phyloP scores from a whole-genome alignment of 2,797 vertebrate species.

The Pseudomugil tenellus region DNA sequence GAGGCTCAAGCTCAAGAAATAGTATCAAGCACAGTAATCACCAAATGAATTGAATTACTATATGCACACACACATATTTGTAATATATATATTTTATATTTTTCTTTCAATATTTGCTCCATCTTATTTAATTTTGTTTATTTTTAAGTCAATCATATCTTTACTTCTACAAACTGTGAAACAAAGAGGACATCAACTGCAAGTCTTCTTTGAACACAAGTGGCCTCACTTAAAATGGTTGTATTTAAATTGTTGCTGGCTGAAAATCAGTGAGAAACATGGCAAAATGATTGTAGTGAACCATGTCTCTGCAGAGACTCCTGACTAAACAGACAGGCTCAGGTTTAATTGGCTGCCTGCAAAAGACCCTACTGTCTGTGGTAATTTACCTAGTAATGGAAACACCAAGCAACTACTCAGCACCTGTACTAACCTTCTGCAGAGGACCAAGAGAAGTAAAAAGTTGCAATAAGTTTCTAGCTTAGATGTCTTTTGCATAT shows the following conservation, averaged over 20 bases:
- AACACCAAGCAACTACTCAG: background rate
- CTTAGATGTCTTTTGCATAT: too few relatives aligned
- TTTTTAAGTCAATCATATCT: background rate
- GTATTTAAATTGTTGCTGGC: too few relatives aligned
- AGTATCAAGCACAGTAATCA: constrained; percentile 9
- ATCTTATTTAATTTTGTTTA: too few relatives aligned
- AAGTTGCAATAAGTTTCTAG: too few relatives aligned
- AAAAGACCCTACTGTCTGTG: background rate
- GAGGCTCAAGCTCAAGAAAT: constrained; percentile 11
- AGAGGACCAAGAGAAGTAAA: too few relatives aligned
- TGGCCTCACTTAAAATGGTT: too few relatives aligned
- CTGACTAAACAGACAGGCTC: background rate
- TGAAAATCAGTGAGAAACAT: too few relatives aligned
- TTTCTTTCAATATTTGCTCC: too few relatives aligned
- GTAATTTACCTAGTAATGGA: background rate
- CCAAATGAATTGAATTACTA: background rate
- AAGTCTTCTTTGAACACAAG: background rate
- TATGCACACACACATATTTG: too few relatives aligned
- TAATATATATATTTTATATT: too few relatives aligned
- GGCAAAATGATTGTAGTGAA: too few relatives aligned
- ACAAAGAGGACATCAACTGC: background rate
- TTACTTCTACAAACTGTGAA: background rate
- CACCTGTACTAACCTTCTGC: background rate
- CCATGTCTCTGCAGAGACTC: too few relatives aligned
- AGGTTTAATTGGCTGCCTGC: background rate